Conservation (phyloP, 2,888 invertebrate genomes). For the Trisateles emortualis region DNA sequence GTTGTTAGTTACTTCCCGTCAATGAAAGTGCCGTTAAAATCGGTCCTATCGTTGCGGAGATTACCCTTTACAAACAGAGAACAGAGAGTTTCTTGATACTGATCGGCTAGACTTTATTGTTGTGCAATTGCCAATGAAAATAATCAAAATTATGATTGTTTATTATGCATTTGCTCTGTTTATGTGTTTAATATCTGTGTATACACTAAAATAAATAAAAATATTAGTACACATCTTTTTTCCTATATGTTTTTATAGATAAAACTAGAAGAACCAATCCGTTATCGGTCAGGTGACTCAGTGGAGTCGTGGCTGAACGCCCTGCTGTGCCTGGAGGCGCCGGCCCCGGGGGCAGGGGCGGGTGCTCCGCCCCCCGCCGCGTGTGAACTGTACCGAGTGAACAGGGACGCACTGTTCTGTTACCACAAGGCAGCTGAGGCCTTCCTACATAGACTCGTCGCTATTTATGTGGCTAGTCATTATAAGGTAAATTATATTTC, state of each 20-base stretch:
- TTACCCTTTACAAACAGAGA: no score
- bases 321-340: slow-evolving; percentile 96
- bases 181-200: no score
- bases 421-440: slow-evolving; percentile 97
- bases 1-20: no score
- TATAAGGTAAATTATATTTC: no score
- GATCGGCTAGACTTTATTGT: no score
- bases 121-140: no score
- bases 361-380: slow-evolving; percentile 96
- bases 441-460: slow-evolving; percentile 96
- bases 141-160: no score
- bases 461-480: slow-evolving; percentile 98
- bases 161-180: no score
- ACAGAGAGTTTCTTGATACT: no score
- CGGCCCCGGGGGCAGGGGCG: slow-evolving; percentile 88
- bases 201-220: no score
- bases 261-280: slow-evolving; percentile 96
- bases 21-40: no score
- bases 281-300: slow-evolving; percentile 95
- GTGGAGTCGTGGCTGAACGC: slow-evolving; percentile 97
- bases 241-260: slow-evolving; percentile 85
- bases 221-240: not conserved
- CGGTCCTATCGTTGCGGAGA: no score
- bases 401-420: slow-evolving; percentile 97
- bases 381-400: slow-evolving; percentile 95